Percentiles rank a stretch among this genome's conserved stretches.
Evolutionary conservation across 2,797 vertebrate genomes (phyloP).

Genomic region (Euthynnus affinis): DNA sequence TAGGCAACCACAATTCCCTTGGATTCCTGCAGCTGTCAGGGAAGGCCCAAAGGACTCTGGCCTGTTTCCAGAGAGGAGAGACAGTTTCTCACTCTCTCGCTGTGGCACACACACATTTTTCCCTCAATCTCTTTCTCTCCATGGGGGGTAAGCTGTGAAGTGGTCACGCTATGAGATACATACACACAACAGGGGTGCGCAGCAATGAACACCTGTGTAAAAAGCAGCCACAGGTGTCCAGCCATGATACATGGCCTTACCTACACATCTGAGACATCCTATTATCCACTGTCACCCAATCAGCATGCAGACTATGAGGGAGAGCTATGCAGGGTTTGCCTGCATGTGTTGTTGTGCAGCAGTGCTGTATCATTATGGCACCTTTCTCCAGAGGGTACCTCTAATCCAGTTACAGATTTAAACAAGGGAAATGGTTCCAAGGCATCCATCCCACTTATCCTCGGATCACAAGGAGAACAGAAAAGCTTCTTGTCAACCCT

Average conservation of each 20-base stretch:
- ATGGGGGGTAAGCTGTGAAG: slow-evolving; percentile 34
- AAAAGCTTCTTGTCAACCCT: slow-evolving; percentile 65
- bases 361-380: slow-evolving; percentile 66
- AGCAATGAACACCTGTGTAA: slow-evolving; percentile 53
- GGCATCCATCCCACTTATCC: slow-evolving; percentile 72
- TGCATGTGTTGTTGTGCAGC: slow-evolving; percentile 48
- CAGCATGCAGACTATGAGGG: slow-evolving; percentile 31
- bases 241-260: slow-evolving; percentile 1
- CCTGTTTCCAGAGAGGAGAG: slow-evolving; percentile 36
- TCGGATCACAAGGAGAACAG: slow-evolving; percentile 64
- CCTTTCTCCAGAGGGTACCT: slow-evolving; percentile 73
- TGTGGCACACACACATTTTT: slow-evolving; percentile 25
- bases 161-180: slow-evolving; percentile 32
- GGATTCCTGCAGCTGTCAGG: slow-evolving; percentile 75
- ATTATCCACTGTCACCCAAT: slow-evolving; percentile 21
- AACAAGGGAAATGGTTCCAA: slow-evolving; percentile 74
- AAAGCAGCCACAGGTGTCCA: slow-evolving; percentile 54
- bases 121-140: slow-evolving; percentile 10
- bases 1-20: slow-evolving; percentile 56
- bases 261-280: slow-evolving; percentile 47
- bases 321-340: slow-evolving; percentile 28
- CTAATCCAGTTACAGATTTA: slow-evolving; percentile 79
- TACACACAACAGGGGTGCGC: slow-evolving; percentile 17
- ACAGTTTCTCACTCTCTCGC: slow-evolving; percentile 13
- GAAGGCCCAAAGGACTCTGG: slow-evolving; percentile 54